Conservation (phyloP, 30 jellyfish, hydroid and myxozoan species). For the Morbakka virulenta region DNA sequence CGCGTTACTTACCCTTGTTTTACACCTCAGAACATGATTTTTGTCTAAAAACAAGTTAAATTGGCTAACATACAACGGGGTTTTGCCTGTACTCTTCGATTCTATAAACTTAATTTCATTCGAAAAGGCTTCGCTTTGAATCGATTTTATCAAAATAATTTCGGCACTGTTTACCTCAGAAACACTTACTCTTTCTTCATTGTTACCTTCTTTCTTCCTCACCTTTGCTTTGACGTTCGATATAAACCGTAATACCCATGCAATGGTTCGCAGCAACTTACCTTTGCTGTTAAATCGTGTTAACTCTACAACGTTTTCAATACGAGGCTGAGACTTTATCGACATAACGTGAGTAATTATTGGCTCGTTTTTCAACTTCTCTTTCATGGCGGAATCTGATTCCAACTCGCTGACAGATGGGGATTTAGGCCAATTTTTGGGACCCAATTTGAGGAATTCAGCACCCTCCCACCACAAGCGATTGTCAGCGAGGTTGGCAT, state of each 20-base stretch:
- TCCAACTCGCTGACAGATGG: conserved; percentile 8
- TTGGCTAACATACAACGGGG: conserved; percentile 16
- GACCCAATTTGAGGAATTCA: conserved; percentile 2
- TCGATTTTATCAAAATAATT: conserved; percentile 2
- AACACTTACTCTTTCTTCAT: not conserved
- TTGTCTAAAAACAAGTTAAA: conserved; percentile 13
- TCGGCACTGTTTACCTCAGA: conserved; percentile 17
- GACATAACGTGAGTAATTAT: conserved; percentile 18
- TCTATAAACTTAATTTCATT: conserved; percentile 14
- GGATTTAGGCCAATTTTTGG: conserved; percentile 31
- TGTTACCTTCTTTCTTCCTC: not conserved
- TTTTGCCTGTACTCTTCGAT: not conserved
- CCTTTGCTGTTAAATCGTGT: conserved; percentile 18
- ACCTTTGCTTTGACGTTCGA: conserved; percentile 1
- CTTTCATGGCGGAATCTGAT: conserved; percentile 21
- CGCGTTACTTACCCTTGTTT: conserved; percentile 9
- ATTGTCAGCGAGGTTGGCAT: conserved; percentile 1
- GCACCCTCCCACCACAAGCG: conserved; percentile 45
- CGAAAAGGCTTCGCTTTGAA: conserved; percentile 18
- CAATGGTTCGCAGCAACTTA: conserved; percentile 2
- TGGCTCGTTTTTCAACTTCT: conserved; percentile 27
- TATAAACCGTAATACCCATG: conserved; percentile 23
- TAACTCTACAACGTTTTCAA: conserved; percentile 5
- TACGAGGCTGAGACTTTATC: not conserved
- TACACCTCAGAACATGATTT: conserved; percentile 4